Percentiles rank a stretch among this genome's conserved stretches.
These are phyloP conservation scores for Cliona cf. orientalis DNA, from an alignment of 37 sponge, comb jelly and placozoan genomes.

Conservation along the genomic window DNA sequence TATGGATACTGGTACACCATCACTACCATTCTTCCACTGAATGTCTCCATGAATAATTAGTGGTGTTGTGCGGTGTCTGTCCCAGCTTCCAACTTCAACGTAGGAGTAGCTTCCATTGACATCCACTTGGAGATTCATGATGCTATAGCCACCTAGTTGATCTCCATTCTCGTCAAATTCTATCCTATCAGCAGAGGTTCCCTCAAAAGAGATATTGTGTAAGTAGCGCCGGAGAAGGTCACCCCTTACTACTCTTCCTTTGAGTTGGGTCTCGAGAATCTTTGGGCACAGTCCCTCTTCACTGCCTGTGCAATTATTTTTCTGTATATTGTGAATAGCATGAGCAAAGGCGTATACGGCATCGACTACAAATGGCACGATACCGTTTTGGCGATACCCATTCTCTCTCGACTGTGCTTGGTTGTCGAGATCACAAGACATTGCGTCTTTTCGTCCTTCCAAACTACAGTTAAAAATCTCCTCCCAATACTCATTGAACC, in stretches of 20 bases:
- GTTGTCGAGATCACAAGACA: constrained; percentile 20
- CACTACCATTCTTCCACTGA: not conserved
- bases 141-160: constrained; percentile 14
- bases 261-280: not conserved
- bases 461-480: constrained; percentile 55
- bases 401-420: not conserved
- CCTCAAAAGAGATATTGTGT: constrained; percentile 18
- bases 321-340: constrained; percentile 59
- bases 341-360: constrained; percentile 79
- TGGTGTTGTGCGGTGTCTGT: not conserved
- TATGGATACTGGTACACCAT: not conserved
- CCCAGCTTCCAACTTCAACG: constrained; percentile 41
- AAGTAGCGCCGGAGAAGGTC: constrained; percentile 29
- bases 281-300: constrained; percentile 20
- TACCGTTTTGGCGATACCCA: constrained; percentile 37
- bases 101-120: not conserved
- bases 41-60: not conserved
- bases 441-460: not conserved
- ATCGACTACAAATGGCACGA: constrained; percentile 69
- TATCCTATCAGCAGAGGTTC: not conserved
- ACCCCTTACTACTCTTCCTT: constrained; percentile 15
- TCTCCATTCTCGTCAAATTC: constrained; percentile 70
- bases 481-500: constrained; percentile 79
- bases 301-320: constrained; percentile 10
- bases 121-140: constrained; percentile 48